phyloP scores from a whole-genome alignment of 2,113 vertebrate genomes.

The Salvelinus fontinalis region DNA sequence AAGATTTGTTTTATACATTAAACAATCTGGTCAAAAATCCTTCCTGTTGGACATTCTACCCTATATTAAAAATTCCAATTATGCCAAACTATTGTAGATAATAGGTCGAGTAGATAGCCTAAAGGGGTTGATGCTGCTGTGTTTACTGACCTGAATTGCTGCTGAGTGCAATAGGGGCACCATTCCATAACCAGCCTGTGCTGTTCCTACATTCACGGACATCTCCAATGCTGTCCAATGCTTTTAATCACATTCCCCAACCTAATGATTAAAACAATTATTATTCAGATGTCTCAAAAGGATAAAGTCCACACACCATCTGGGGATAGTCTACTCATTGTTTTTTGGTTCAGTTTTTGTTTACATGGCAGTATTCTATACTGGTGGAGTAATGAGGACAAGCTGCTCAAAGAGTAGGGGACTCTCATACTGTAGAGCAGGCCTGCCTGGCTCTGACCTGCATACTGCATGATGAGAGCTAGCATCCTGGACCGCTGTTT shows the following conservation, averaged over 20 bases:
- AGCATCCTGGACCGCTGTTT: too few species aligned
- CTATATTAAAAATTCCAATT: not conserved
- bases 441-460: not conserved
- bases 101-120: not conserved
- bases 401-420: not conserved
- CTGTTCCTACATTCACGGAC: not conserved
- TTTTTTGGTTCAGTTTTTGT: not conserved
- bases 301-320: too few species aligned
- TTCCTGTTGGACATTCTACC: not conserved
- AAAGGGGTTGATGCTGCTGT: not conserved
- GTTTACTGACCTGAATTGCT: not conserved
- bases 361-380: not conserved
- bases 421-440: not conserved
- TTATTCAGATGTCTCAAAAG: too few species aligned
- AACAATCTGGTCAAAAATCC: not conserved
- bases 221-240: not conserved
- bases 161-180: not conserved
- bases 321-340: too few species aligned
- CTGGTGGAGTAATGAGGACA: conserved; percentile 14
- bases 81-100: not conserved
- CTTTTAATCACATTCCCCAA: not conserved
- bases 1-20: conserved; percentile 17
- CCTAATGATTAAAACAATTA: not conserved
- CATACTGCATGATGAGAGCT: too few species aligned
- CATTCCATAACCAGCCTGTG: not conserved